phyloP scores from a whole-genome alignment of 2,888 invertebrate species.

The Apocheima hispidaria region DNA sequence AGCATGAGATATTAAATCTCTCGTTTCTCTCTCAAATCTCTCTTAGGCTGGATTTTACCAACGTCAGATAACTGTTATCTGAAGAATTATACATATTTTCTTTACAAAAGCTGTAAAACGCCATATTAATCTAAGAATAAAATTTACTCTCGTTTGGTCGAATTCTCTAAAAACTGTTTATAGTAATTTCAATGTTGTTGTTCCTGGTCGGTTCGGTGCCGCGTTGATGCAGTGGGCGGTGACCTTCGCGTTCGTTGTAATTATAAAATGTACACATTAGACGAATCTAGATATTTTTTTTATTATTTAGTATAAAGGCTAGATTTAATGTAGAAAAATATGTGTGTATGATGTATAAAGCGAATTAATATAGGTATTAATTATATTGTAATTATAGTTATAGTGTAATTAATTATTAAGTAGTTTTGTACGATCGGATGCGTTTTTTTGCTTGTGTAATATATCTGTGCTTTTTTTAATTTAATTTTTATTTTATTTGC shows the following conservation, averaged over 20 bases:
- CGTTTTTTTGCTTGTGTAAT: constrained; percentile 43
- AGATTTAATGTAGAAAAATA: constrained; percentile 18
- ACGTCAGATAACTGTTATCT: no score
- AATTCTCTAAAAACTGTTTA: no score
- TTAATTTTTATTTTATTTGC: constrained; percentile 23
- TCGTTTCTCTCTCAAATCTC: no score
- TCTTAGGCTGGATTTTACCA: no score
- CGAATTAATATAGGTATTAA: constrained; percentile 36
- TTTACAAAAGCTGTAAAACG: no score
- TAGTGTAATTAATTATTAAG: constrained; percentile 18
- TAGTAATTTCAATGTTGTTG: neutral
- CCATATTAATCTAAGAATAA: no score
- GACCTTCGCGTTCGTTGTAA: constrained; percentile 3
- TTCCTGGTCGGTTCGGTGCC: neutral
- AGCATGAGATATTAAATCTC: no score
- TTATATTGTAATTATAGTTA: constrained; percentile 39
- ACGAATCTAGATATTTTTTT: constrained; percentile 12
- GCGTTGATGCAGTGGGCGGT: neutral
- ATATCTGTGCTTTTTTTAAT: constrained; percentile 40
- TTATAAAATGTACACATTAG: constrained; percentile 13
- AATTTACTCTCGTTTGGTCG: no score
- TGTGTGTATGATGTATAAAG: constrained; percentile 33
- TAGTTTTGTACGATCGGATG: constrained; percentile 46
- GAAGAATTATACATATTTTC: no score
- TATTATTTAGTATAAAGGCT: constrained; percentile 8